Evolutionary conservation across 2,888 invertebrate species (phyloP).

Genomic region (Adela reaumurella): DNA sequence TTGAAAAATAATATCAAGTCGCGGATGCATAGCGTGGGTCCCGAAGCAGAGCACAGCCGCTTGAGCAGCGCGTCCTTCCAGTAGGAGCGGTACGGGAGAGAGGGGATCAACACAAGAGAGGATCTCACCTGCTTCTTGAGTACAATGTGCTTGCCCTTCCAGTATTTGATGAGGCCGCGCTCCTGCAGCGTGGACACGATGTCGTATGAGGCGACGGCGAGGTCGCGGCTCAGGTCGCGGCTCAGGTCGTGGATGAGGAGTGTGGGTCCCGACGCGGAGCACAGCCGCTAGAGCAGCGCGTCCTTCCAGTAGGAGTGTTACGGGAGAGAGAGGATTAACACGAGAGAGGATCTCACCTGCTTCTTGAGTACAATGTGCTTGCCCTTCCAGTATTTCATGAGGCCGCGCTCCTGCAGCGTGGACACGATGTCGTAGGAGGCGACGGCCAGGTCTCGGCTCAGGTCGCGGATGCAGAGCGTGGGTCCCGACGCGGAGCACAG

Average conservation of each 20-base stretch:
- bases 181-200: constrained; percentile 97
- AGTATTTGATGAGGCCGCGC: constrained; percentile 96
- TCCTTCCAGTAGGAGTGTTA: constrained; percentile 99
- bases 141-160: constrained; percentile 98
- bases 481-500: constrained; percentile 86
- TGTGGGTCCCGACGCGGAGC: constrained; percentile 83
- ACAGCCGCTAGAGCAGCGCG: constrained; percentile 86
- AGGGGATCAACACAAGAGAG: no score
- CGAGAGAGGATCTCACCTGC: constrained; percentile 60
- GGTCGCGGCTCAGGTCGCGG: constrained; percentile 82
- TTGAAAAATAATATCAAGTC: no score
- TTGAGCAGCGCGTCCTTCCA: constrained; percentile 96
- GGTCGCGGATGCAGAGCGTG: constrained; percentile 87
- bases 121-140: constrained; percentile 88
- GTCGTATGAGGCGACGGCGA: constrained; percentile 95
- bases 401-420: constrained; percentile 91
- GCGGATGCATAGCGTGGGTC: constrained; percentile 86
- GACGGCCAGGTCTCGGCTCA: constrained; percentile 86
- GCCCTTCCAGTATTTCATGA: constrained; percentile 99
- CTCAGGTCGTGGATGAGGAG: constrained; percentile 92
- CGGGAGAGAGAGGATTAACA: no score
- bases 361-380: constrained; percentile 95
- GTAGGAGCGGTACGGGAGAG: constrained; percentile 96
- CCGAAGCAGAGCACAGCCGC: constrained; percentile 85
- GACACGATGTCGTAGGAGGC: constrained; percentile 97